A percentile compares a stretch with the other conserved stretches of the same genome.
These are phyloP conservation scores for Sylvilagus bachmani DNA, from an alignment of 2,113 vertebrate genomes.

Conservation along the genomic window DNA sequence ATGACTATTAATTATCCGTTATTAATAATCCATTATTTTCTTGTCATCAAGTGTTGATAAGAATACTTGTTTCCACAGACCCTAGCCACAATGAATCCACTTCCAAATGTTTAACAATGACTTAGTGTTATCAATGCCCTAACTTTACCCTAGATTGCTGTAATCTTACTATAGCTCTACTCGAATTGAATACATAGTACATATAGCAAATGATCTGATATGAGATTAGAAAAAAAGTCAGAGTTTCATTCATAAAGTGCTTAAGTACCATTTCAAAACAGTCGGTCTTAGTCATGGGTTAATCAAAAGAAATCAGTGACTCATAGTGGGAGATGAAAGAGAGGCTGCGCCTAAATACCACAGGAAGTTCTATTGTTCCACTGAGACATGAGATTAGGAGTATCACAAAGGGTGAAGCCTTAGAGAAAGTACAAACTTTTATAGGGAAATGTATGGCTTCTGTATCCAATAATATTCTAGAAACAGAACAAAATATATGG, in stretches of 20 bases:
- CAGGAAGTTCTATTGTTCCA: background rate
- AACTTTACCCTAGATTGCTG: background rate
- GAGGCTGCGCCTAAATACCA: background rate
- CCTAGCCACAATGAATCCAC: background rate
- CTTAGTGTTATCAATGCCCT: background rate
- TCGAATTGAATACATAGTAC: background rate
- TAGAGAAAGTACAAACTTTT: background rate
- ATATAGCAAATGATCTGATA: background rate
- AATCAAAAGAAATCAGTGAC: conserved; percentile 47
- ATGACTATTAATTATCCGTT: background rate
- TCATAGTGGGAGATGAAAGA: conserved; percentile 34
- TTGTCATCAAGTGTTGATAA: conserved; percentile 1
- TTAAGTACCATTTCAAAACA: background rate
- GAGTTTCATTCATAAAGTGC: background rate
- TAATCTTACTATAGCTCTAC: background rate
- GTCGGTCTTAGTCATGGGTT: background rate
- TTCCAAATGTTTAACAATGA: background rate
- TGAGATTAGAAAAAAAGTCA: background rate
- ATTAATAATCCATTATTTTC: background rate
- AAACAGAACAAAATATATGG: background rate
- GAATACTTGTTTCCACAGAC: background rate
- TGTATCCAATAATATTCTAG: background rate
- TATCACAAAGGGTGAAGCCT: background rate
- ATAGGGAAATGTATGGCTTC: background rate
- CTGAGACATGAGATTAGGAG: background rate